Evolutionary conservation across 1,140 invertebrate genomes (phyloP).

Genomic region (Trichogramma pretiosum): DNA sequence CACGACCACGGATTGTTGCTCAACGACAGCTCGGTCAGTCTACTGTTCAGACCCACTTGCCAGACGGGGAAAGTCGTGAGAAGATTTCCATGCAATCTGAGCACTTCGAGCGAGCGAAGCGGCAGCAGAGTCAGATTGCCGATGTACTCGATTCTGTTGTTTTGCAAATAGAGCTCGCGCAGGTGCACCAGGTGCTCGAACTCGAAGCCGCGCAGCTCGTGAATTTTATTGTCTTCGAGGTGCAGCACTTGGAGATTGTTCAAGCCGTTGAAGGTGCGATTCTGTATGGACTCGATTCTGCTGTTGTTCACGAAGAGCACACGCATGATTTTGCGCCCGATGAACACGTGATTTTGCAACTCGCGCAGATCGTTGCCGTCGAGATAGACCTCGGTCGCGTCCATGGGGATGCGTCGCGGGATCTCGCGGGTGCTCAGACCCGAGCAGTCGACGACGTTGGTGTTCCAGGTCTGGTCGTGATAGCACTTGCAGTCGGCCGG

Average conservation of each 20-base stretch:
- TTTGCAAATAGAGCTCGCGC: slow-evolving; percentile 77
- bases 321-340: slow-evolving; percentile 81
- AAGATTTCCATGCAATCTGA: slow-evolving; percentile 77
- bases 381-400: slow-evolving; percentile 83
- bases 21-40: slow-evolving; percentile 62
- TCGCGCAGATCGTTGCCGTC: slow-evolving; percentile 81
- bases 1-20: slow-evolving; percentile 82
- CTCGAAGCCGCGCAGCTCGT: slow-evolving; percentile 75
- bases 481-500: slow-evolving; percentile 86
- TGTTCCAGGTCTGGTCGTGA: slow-evolving; percentile 85
- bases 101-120: slow-evolving; percentile 67
- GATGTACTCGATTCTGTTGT: slow-evolving; percentile 72
- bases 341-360: slow-evolving; percentile 81
- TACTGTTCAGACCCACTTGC: slow-evolving; percentile 66
- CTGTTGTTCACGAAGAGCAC: slow-evolving; percentile 79
- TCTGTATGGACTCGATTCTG: slow-evolving; percentile 76
- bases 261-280: slow-evolving; percentile 85
- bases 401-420: slow-evolving; percentile 82
- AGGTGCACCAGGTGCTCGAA: slow-evolving; percentile 76
- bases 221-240: slow-evolving; percentile 75
- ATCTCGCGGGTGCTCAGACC: slow-evolving; percentile 64
- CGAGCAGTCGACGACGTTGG: slow-evolving; percentile 86
- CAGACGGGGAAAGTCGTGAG: slow-evolving; percentile 74
- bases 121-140: slow-evolving; percentile 72
- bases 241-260: slow-evolving; percentile 72